A percentile compares a stretch with the other conserved stretches of the same genome.
Evolutionary conservation across 2,888 invertebrate genomes (phyloP).

Genomic region (Sycophila texana): DNA sequence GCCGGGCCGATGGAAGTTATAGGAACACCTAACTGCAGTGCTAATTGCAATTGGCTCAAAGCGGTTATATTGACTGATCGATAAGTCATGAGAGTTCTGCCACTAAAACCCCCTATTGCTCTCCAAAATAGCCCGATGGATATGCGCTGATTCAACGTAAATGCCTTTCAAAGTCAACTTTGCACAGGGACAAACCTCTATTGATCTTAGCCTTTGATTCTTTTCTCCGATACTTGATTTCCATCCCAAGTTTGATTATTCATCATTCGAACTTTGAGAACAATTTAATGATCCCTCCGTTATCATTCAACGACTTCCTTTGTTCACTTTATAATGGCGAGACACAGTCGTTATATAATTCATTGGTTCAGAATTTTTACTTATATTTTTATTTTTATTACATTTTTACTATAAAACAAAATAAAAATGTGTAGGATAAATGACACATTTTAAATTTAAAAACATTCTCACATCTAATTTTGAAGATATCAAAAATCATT

Average conservation of each 20-base stretch:
- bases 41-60: slow-evolving; percentile 51
- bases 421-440: too few species aligned
- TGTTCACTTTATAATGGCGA: too few species aligned
- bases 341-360: too few species aligned
- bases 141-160: slow-evolving; percentile 2
- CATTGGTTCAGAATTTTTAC: too few species aligned
- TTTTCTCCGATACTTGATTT: neutral
- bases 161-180: slow-evolving; percentile 26
- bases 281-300: neutral
- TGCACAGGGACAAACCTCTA: neutral
- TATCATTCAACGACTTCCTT: too few species aligned
- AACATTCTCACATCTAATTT: too few species aligned
- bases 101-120: slow-evolving; percentile 12
- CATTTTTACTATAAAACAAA: too few species aligned
- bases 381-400: too few species aligned
- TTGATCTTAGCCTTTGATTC: neutral
- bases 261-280: slow-evolving; percentile 19
- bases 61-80: slow-evolving; percentile 49
- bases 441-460: too few species aligned
- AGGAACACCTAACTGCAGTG: slow-evolving; percentile 35
- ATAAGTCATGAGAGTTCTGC: slow-evolving; percentile 39
- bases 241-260: slow-evolving; percentile 18
- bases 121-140: slow-evolving; percentile 16
- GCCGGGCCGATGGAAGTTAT: slow-evolving; percentile 4
- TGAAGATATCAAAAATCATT: too few species aligned